Evolutionary conservation across 2,113 vertebrate genomes (phyloP).

Genomic region (Phycodurus eques): DNA sequence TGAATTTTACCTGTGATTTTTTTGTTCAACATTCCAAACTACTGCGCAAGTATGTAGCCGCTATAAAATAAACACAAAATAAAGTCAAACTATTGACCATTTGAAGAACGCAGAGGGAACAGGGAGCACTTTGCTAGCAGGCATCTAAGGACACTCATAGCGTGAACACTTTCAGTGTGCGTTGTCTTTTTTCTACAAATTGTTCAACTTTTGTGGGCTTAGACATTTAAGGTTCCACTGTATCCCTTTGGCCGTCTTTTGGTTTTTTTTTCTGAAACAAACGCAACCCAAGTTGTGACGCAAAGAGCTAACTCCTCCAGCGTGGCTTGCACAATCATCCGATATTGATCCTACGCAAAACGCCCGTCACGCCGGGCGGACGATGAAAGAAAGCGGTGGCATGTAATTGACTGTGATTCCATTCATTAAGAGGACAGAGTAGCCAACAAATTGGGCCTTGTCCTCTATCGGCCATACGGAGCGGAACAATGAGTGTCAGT

Average conservation of each 20-base stretch:
- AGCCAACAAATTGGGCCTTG: conserved; percentile 58
- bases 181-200: too few relatives aligned
- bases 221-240: not conserved
- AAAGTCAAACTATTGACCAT: too few relatives aligned
- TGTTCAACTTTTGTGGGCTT: not conserved
- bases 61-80: too few relatives aligned
- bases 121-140: too few relatives aligned
- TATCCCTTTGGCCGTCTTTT: not conserved
- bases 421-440: conserved; percentile 57
- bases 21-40: too few relatives aligned
- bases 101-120: too few relatives aligned
- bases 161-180: too few relatives aligned
- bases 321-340: conserved; percentile 29
- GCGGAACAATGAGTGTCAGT: conserved; percentile 18
- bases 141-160: too few relatives aligned
- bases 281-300: not conserved
- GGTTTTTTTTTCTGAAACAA: not conserved
- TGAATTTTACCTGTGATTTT: too few relatives aligned
- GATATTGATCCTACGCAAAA: conserved; percentile 44
- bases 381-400: conserved; percentile 50
- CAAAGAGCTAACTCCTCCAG: not conserved
- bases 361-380: conserved; percentile 42
- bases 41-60: too few relatives aligned
- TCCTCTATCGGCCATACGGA: conserved; percentile 50
- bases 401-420: conserved; percentile 67